phyloP scores from a whole-genome alignment of 2,113 vertebrate species.

The Pluvialis apricaria region DNA sequence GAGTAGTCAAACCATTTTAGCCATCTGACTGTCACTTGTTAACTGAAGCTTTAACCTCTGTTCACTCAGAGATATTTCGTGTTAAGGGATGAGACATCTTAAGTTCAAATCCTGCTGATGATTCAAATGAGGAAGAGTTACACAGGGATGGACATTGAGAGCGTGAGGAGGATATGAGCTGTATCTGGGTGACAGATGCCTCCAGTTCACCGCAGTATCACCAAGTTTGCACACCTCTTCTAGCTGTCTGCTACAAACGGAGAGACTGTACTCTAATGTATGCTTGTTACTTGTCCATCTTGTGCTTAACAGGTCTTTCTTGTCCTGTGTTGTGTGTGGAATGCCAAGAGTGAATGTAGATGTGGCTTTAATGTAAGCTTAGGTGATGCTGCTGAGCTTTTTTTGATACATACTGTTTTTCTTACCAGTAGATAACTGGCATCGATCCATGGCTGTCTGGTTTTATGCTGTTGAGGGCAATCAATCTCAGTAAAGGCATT shows the following conservation, averaged over 20 bases:
- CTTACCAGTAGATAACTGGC: background rate
- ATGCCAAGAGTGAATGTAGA: background rate
- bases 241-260: background rate
- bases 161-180: background rate
- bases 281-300: background rate
- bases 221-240: background rate
- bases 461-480: background rate
- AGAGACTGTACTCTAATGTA: background rate
- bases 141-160: accelerated
- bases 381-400: background rate
- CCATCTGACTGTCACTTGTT: background rate
- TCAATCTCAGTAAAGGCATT: background rate
- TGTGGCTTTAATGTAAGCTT: background rate
- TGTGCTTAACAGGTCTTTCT: background rate
- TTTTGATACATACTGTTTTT: background rate
- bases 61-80: background rate
- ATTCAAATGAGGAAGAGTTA: background rate
- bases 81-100: background rate
- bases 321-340: background rate
- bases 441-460: background rate
- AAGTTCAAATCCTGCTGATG: background rate
- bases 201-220: background rate
- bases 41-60: background rate
- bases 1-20: background rate
- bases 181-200: background rate